Evolutionary conservation across 2,888 invertebrate genomes (phyloP), one percentile per base, ranked within the genome.

Genomic region (Eutolmus rufibarbis): DNA sequence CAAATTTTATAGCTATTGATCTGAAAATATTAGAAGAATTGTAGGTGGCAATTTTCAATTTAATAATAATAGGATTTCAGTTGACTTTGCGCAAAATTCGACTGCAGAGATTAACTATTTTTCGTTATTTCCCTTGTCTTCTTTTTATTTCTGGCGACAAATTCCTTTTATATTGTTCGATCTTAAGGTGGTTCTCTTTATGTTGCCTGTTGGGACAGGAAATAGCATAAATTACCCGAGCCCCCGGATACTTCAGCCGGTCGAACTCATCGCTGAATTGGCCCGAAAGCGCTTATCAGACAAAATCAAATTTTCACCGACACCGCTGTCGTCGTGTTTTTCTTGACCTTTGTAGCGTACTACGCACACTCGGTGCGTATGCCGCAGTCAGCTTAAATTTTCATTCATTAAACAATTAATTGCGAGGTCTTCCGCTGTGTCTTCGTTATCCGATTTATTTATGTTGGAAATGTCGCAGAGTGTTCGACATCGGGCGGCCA

Each of bases 281-380:
- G 16, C 51, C 5, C 31, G 31, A 28, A 28, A 82, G 19, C 57
- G 82, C 82, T 82, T 82, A 82, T 82, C 82, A 57, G 37, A 37
- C 56, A 57, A 37, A 82, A 57, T 57, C 34, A 82, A 82, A 82
- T 82, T 23, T 82, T 79, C 51, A 51, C 66, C 79, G 46, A 51
- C 51, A 1, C 8, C 43, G 79, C 79, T 51, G 79, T 51, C 79
- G 66, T 8, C 23, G 66, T 40, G 76, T 76, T 82, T 43, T 37
- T 66, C 82, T 82, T 82, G 82, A 82, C 82, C 82, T 82, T 82
- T 82, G 82, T 19, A 82, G 82, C 37, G 66, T 82, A 82, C 56
- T 51, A 51, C 31, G 56, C 56, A 56, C 57, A 82, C 23, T 57
- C 37, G 28, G 23, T 82, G 82, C 82, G 82, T 82, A 66, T 34